phyloP scores from a whole-genome alignment of 2,113 vertebrate species.

The Odocoileus hemionus region DNA sequence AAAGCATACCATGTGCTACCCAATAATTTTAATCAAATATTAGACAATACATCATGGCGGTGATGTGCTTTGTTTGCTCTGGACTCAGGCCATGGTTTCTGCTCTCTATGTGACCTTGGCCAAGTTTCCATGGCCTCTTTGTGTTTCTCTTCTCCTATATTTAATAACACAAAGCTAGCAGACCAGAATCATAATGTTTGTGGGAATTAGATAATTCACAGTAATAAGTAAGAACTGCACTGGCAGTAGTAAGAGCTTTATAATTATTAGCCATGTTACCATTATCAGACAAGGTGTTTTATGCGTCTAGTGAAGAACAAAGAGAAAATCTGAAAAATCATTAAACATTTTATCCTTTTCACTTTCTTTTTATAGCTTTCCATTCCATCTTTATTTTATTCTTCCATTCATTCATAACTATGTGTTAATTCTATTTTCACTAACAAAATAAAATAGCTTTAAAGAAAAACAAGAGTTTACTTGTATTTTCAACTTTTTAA shows the following conservation, averaged over 20 bases:
- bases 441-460: background rate
- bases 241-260: background rate
- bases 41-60: background rate
- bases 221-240: background rate
- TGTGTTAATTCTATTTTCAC: background rate
- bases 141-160: background rate
- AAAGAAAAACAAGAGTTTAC: background rate
- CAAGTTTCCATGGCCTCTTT: background rate
- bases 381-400: background rate
- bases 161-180: background rate
- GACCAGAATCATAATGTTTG: background rate
- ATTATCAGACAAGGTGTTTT: background rate
- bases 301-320: background rate
- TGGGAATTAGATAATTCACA: background rate
- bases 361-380: background rate
- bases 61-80: background rate
- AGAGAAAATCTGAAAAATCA: background rate
- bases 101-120: background rate
- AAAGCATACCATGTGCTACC: background rate
- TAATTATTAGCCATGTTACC: background rate
- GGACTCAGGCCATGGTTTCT: background rate
- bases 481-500: background rate
- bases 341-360: background rate
- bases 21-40: background rate
- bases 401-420: background rate